These are phyloP conservation scores for Geopemphigus sp. DNA, from an alignment of 1,140 invertebrate species.

Conservation along the genomic window DNA sequence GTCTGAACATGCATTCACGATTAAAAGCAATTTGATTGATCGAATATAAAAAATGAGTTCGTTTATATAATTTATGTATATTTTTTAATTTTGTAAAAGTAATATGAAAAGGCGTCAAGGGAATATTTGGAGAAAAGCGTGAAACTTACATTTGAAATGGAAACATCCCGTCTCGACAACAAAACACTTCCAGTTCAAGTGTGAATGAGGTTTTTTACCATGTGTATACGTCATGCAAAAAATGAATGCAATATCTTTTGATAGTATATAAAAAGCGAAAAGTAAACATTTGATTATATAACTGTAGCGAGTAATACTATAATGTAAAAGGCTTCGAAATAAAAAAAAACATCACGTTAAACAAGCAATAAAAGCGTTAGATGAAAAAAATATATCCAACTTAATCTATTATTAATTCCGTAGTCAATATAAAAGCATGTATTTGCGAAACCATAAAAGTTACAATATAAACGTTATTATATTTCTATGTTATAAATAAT, in stretches of 20 bases:
- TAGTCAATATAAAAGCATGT: no score
- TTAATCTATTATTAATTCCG: no score
- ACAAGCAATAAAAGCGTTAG: background rate
- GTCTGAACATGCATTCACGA: no score
- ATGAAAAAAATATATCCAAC: background rate
- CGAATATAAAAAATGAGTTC: no score
- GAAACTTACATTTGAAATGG: background rate
- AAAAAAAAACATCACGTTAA: background rate
- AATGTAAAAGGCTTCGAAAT: background rate
- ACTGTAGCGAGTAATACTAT: no score
- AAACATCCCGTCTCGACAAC: background rate
- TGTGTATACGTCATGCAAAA: background rate
- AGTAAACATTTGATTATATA: background rate
- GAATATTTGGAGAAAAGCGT: background rate
- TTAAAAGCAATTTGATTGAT: no score
- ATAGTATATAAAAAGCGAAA: background rate
- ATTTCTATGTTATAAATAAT: no score
- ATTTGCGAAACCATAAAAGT: no score
- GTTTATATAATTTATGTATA: no score
- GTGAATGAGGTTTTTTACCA: background rate
- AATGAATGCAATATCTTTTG: constrained; percentile 7
- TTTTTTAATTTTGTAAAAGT: constrained; percentile 16
- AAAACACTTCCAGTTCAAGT: background rate
- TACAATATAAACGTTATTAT: no score
- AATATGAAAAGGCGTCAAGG: background rate